These are phyloP conservation scores for Platichthys flesus DNA, from an alignment of 2,113 vertebrate genomes.

Conservation along the genomic window DNA sequence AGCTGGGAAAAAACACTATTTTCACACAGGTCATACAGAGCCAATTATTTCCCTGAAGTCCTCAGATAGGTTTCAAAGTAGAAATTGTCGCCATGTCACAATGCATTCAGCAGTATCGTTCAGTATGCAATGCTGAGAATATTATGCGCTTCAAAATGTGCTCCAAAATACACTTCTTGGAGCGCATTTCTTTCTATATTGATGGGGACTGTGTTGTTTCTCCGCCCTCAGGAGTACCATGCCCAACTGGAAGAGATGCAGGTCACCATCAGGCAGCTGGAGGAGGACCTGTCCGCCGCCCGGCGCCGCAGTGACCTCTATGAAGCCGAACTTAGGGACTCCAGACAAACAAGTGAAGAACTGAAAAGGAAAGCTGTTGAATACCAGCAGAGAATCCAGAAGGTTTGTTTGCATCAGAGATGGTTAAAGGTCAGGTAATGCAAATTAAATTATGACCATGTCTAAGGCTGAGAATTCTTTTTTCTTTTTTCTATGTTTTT, in stretches of 20 bases:
- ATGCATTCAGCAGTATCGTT: neutral
- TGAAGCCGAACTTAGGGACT: slow-evolving; percentile 93
- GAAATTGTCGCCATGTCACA: neutral
- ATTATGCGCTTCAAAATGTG: neutral
- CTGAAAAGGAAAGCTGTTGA: slow-evolving; percentile 96
- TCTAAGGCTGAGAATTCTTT: neutral
- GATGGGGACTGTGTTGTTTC: slow-evolving; percentile 10
- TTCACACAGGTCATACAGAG: too few species aligned
- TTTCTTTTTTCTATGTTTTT: neutral
- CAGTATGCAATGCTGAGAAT: neutral
- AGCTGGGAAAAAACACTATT: too few species aligned
- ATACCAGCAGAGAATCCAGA: slow-evolving; percentile 95
- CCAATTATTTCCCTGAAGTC: neutral
- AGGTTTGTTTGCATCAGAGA: slow-evolving; percentile 81
- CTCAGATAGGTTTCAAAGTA: neutral
- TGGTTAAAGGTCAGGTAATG: neutral
- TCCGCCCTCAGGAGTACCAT: slow-evolving; percentile 90
- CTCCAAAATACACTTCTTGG: neutral
- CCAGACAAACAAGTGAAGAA: slow-evolving; percentile 93
- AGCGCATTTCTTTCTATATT: neutral
- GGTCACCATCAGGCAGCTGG: slow-evolving; percentile 95
- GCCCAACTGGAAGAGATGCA: slow-evolving; percentile 99
- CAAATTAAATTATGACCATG: neutral
- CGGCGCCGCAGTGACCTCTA: slow-evolving; percentile 96
- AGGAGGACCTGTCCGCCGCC: slow-evolving; percentile 96